Evolutionary conservation across 2,113 vertebrate genomes (phyloP).

Genomic region (Galbula dea): DNA sequence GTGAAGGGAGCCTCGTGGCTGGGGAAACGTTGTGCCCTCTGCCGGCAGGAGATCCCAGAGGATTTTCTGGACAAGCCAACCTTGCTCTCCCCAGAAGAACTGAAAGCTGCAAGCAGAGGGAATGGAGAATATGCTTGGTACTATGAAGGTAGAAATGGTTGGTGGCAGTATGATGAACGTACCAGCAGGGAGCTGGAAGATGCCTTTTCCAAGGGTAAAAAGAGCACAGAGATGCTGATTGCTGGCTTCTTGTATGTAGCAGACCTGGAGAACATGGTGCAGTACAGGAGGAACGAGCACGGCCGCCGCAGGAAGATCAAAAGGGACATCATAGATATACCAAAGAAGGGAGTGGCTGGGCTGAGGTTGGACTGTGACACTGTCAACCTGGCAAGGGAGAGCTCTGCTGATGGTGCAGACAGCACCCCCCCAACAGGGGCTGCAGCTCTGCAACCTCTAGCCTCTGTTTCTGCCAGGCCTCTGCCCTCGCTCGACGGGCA

Average conservation of each 20-base stretch:
- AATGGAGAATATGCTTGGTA: conserved; percentile 92
- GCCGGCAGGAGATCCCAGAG: conserved; percentile 93
- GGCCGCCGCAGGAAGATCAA: conserved; percentile 94
- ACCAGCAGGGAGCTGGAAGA: conserved; percentile 94
- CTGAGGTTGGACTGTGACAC: conserved; percentile 89
- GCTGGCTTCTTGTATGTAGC: conserved; percentile 94
- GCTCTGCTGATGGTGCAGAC: conserved; percentile 88
- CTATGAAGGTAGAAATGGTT: conserved; percentile 95
- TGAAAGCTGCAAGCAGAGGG: conserved; percentile 84
- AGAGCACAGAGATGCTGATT: conserved; percentile 96
- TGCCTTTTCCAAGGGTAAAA: conserved; percentile 89
- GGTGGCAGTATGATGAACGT: conserved; percentile 98
- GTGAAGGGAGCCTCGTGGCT: conserved; percentile 98
- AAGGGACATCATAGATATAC: conserved; percentile 91
- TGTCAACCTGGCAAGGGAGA: conserved; percentile 77
- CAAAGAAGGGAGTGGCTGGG: conserved; percentile 96
- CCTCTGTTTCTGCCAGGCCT: conserved; percentile 74
- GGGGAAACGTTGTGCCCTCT: conserved; percentile 93
- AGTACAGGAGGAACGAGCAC: conserved; percentile 93
- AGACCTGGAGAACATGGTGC: conserved; percentile 96
- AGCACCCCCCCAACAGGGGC: conserved; percentile 64
- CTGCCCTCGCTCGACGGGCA: conserved; percentile 82
- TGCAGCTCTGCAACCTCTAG: conserved; percentile 67
- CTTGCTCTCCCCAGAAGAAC: conserved; percentile 89
- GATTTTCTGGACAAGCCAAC: conserved; percentile 95